These are phyloP conservation scores for Antheraea assamensis DNA, from an alignment of 2,888 invertebrate species.

Conservation along the genomic window DNA sequence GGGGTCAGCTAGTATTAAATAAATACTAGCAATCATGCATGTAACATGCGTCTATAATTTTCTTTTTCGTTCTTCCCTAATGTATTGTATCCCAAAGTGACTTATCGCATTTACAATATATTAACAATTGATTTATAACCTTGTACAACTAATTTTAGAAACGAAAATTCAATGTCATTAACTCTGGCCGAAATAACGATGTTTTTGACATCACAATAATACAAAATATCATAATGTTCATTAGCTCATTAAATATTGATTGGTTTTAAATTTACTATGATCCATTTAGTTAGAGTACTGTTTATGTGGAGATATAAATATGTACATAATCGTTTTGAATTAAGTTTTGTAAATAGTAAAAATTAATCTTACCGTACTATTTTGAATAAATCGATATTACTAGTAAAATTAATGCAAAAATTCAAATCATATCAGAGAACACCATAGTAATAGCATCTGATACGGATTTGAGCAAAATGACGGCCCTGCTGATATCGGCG, in stretches of 20 bases:
- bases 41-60: not conserved
- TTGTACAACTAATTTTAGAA: not conserved
- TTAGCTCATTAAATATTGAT: not conserved
- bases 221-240: not conserved
- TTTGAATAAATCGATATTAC: not conserved
- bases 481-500: constrained; percentile 86
- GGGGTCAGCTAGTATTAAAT: no score
- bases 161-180: not conserved
- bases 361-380: not conserved
- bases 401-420: not conserved
- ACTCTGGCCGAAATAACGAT: no score
- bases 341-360: not conserved
- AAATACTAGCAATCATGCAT: not conserved
- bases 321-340: no score
- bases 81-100: not conserved
- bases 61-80: not conserved
- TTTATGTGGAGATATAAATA: not conserved
- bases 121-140: no score
- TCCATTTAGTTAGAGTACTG: no score
- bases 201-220: no score
- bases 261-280: not conserved
- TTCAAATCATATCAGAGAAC: constrained; percentile 42
- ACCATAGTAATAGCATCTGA: constrained; percentile 84
- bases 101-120: not conserved
- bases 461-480: constrained; percentile 88